Evolutionary conservation across 2,113 vertebrate genomes (phyloP).

Genomic region (Gasterosteus aculeatus): DNA sequence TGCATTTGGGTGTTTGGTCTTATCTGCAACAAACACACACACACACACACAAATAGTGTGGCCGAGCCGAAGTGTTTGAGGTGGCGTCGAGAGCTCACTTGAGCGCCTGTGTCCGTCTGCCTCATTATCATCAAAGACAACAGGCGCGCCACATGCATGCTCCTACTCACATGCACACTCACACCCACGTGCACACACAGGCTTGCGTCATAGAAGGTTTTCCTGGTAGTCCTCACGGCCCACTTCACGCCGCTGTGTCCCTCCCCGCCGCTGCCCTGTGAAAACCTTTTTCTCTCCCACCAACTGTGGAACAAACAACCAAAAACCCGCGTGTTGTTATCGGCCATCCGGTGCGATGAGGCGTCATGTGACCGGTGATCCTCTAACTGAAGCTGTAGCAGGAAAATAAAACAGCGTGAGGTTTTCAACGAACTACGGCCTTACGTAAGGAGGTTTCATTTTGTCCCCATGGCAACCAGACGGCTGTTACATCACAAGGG

Average conservation of each 20-base stretch:
- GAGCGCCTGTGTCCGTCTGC: conserved; percentile 64
- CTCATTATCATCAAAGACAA: conserved; percentile 76
- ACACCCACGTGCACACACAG: neutral
- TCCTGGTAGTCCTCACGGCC: conserved; percentile 43
- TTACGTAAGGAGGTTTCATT: conserved; percentile 38
- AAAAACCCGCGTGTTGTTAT: neutral
- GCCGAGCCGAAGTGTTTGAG: conserved; percentile 46
- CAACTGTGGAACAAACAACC: neutral
- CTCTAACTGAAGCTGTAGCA: conserved; percentile 1
- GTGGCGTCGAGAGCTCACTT: conserved; percentile 63
- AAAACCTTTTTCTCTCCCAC: conserved; percentile 31
- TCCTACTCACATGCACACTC: neutral
- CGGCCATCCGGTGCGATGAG: neutral
- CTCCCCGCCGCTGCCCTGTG: neutral
- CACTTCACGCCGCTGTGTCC: conserved; percentile 36
- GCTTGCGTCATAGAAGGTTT: conserved; percentile 44
- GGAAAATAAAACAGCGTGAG: neutral
- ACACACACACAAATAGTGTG: conserved; percentile 6
- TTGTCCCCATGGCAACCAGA: conserved; percentile 51
- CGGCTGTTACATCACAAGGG: conserved; percentile 52
- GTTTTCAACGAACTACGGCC: neutral
- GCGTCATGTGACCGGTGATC: neutral
- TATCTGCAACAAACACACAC: conserved; percentile 39
- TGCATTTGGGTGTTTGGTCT: conserved; percentile 46
- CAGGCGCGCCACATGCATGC: conserved; percentile 39